Base-by-base conservation (phyloP, 2,888 invertebrate species). In the Thyatira batis region DNA sequence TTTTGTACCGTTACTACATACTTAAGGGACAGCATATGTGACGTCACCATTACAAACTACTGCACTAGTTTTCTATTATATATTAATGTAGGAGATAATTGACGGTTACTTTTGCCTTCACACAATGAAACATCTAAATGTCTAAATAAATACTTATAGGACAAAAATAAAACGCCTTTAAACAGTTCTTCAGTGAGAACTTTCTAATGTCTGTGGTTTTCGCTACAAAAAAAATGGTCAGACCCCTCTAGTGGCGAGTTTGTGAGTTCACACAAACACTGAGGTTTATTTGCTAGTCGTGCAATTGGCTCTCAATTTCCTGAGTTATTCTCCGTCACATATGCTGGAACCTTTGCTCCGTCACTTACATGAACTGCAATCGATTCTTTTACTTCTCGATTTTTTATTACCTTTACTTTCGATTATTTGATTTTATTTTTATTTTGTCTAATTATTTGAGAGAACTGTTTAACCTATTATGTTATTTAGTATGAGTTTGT, bases 401-500 rank as follows among this genome's bases (percentile, higher is more conserved):
- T 73, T 63, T 62, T 73, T 72, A 68, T 60, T 72, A 69, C 61
- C 62, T 68, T 78, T 63, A 58, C 50, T 71, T 78, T 71, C 57
- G 50, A 67, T 69, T 78, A 71, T 79, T 76, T 71, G 1, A 39
- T 39, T 63, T 65, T 57, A 50, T 30, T 67, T 65, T 62, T 56
- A 64, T 72, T 55, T 51, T 57, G 61, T 61, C 49, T 44, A 62
- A 58, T 61, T 27, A 60, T 65, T 76, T 74, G 60, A 71, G 60
- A 73, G 63, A 64, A 68, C 63, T 58, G 65, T 80, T 62, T 71
- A 61, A 61, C 67, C 78, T 76, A 78, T 70, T 74, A 78, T 76
- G 61, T 77, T 73, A 65, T 64, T 66, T 61, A 64, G 68, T 73
- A 63, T 72, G 70, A 73, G 73, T 76, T 77, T 76, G 77, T 81